A percentile compares a stretch with the other conserved stretches of the same genome.
phyloP scores from a whole-genome alignment of 2,888 invertebrate genomes.

The Himalopsyche tibetana region DNA sequence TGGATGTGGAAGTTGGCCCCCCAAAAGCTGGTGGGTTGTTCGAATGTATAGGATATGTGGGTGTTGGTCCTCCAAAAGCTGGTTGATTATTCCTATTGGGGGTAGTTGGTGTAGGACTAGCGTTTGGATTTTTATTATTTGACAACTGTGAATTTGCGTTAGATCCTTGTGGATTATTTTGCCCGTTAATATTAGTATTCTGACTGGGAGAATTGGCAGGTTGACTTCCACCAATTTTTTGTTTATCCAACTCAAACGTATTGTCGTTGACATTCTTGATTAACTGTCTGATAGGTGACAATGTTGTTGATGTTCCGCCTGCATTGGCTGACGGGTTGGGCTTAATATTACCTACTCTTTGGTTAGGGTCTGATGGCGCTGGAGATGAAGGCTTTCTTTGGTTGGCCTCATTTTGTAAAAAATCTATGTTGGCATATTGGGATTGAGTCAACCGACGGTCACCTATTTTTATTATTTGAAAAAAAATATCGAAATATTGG shows the following conservation, averaged over 20 bases:
- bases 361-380: constrained; percentile 67
- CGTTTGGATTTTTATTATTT: constrained; percentile 1
- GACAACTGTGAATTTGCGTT: constrained; percentile 41
- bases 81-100: constrained; percentile 46
- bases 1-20: constrained; percentile 25
- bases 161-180: background rate
- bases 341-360: constrained; percentile 39
- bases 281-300: constrained; percentile 53
- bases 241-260: constrained; percentile 48
- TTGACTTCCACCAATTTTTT: background rate
- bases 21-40: constrained; percentile 41
- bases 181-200: constrained; percentile 38
- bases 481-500: too few relatives aligned
- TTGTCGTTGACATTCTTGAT: constrained; percentile 61
- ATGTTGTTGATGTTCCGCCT: constrained; percentile 54
- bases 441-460: constrained; percentile 34
- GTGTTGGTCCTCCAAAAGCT: constrained; percentile 17
- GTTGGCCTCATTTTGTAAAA: constrained; percentile 61
- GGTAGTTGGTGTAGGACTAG: constrained; percentile 10
- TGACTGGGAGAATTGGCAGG: background rate
- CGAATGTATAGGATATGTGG: background rate
- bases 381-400: constrained; percentile 67
- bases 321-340: background rate
- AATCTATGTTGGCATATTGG: constrained; percentile 63
- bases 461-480: background rate